Base-by-base conservation (phyloP, 2,888 invertebrate genomes). In the Chironomus riparius region DNA sequence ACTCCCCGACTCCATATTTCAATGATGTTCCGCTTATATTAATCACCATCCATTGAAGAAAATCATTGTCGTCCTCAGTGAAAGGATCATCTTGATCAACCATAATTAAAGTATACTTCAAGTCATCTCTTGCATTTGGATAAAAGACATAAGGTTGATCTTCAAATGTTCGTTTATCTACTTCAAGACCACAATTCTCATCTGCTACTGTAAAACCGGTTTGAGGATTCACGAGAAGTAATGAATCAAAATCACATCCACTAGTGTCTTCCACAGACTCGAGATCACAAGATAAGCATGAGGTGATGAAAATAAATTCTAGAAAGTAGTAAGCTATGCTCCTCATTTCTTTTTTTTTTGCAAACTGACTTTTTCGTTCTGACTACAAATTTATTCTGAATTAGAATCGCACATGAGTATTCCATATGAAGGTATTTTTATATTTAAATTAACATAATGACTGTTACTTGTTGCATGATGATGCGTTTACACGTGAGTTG, bases 71-170 rank as follows among this genome's bases (percentile, higher is more conserved):
- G 4, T 38, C 47, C 13, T 50, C 38, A 10, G 38, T 38, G 38
- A 38, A 38, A 38, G 38, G 48, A 48, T 68, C 61, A 48, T 74
- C 48, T 13, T 47, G 18, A 68, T 74, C 68, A 13, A 73, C 47
- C 73, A 73, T 73, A 13, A 74, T 68, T 61, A 74, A 28, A 12
- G 68, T 68, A 48, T 74, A 74, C 47, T 38, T 74, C 28, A 48
- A 15, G 13, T 65, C 18, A 12, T 62, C 62, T 15, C 15, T 10
- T n/a, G 75, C 68, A 38, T 68, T 22, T n/a, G 24, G 12, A 28
- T 65, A 75, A 15, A 68, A 68, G 22, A 68, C 75, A 48, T 38
- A 68, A 13, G 75, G 68, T 48, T 68, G 75, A 12, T 75, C 75
- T 13, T 13, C 18, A 62, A 75, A 75, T 5, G 68, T 22, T 50